Evolutionary conservation across 2,888 invertebrate species (phyloP).

Genomic region (Meliscaeva auricollis): DNA sequence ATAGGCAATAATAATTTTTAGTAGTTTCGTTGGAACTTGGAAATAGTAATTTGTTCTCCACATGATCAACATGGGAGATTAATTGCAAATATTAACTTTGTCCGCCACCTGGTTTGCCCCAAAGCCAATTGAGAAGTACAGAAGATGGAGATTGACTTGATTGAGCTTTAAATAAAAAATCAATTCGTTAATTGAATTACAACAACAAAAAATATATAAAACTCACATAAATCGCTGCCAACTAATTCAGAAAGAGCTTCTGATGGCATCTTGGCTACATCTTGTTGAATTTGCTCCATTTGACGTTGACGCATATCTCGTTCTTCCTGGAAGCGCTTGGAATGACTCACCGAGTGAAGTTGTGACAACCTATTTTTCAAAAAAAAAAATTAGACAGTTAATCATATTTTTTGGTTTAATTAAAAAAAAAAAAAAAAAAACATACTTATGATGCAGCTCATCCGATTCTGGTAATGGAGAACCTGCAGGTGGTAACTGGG

Average conservation of each 20-base stretch:
- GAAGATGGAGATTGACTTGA: constrained; percentile 92
- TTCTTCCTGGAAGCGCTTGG: constrained; percentile 90
- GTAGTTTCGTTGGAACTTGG: constrained; percentile 18
- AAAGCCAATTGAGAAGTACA: constrained; percentile 92
- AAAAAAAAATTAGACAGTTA: not conserved
- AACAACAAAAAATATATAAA: not conserved
- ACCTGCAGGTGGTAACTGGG: constrained; percentile 66
- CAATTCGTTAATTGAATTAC: not conserved
- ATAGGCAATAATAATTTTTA: not conserved
- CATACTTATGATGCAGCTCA: constrained; percentile 82
- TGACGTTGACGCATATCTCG: constrained; percentile 91
- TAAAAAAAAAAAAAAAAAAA: too few species aligned
- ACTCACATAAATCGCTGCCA: constrained; percentile 91
- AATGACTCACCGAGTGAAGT: constrained; percentile 90
- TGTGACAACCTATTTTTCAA: constrained; percentile 87
- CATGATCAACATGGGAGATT: constrained; percentile 55
- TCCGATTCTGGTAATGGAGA: constrained; percentile 72
- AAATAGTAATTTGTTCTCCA: constrained; percentile 46
- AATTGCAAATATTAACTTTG: constrained; percentile 71
- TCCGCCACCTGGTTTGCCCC: constrained; percentile 86
- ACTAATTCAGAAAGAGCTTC: constrained; percentile 90
- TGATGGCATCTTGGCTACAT: constrained; percentile 89
- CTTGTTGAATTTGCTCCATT: constrained; percentile 90
- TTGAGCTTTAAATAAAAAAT: constrained; percentile 86
- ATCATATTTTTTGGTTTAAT: not conserved